phyloP scores from a whole-genome alignment of 2,888 invertebrate species.

The Bellardia pandia region DNA sequence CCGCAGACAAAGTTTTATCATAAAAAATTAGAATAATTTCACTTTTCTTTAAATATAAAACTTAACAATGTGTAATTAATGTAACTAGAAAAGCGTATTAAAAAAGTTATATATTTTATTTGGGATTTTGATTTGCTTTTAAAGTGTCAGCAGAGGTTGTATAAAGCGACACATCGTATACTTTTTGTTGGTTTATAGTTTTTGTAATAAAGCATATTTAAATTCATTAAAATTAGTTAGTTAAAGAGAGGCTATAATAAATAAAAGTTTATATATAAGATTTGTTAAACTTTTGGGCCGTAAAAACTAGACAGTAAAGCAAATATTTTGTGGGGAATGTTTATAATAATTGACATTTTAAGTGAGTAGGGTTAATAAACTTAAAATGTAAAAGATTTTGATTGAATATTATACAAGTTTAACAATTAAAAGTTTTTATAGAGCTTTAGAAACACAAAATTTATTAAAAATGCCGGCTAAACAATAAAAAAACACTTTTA shows the following conservation, averaged over 20 bases:
- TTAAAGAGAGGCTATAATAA: neutral
- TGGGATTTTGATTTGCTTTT: constrained; percentile 26
- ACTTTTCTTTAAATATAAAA: constrained; percentile 21
- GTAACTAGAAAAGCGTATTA: neutral
- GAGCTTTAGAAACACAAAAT: too few species aligned
- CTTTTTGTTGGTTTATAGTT: constrained; percentile 12
- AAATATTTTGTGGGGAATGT: neutral
- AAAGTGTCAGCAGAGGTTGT: constrained; percentile 41
- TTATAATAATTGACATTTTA: neutral
- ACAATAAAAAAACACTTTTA: too few species aligned
- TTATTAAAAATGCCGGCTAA: too few species aligned
- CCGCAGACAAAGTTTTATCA: constrained; percentile 40
- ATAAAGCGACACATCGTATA: constrained; percentile 15
- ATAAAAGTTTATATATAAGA: too few species aligned
- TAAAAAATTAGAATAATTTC: constrained; percentile 36
- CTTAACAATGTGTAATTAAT: constrained; percentile 21
- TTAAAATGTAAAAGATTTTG: too few species aligned
- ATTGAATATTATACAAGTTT: too few species aligned
- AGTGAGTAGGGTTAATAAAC: too few species aligned
- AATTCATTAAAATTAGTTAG: constrained; percentile 19
- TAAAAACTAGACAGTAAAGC: neutral
- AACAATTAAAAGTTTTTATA: too few species aligned
- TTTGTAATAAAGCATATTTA: constrained; percentile 18
- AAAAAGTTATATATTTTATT: constrained; percentile 24
- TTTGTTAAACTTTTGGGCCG: neutral